Conservation (phyloP, 2,797 vertebrate genomes). For the Tenualosa ilisha region DNA sequence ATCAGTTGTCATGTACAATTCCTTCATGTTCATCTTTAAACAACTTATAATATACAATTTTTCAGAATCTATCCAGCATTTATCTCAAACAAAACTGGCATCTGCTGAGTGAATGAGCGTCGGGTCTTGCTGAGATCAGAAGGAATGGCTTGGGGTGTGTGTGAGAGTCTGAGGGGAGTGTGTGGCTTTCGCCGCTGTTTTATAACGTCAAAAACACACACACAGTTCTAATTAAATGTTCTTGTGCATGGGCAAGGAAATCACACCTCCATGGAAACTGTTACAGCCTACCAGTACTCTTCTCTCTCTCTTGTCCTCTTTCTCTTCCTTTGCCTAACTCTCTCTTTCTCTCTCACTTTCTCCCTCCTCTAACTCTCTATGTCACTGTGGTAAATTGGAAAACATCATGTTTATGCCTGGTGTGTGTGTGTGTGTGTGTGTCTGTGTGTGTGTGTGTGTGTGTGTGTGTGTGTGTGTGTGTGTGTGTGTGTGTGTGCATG, state of each 20-base stretch:
- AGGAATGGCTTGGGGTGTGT: neutral
- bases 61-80: neutral
- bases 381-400: neutral
- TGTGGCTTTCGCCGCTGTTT: constrained; percentile 11
- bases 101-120: neutral
- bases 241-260: constrained; percentile 13
- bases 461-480: neutral
- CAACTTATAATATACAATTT: too few relatives aligned
- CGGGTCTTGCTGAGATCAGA: neutral
- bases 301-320: neutral
- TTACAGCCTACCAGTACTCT: neutral
- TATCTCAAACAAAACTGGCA: neutral
- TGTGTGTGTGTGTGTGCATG: neutral
- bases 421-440: neutral
- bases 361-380: too few relatives aligned
- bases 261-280: constrained; percentile 20
- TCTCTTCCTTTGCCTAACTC: constrained; percentile 11
- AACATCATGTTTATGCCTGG: neutral
- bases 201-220: constrained; percentile 9
- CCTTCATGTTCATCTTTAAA: too few relatives aligned
- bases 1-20: too few relatives aligned
- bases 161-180: neutral
- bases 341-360: constrained; percentile 18
- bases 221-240: constrained; percentile 23
- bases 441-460: neutral